Percentiles rank a stretch among this genome's conserved stretches.
These are phyloP conservation scores for Argynnis bischoffii DNA, from an alignment of 2,888 invertebrate genomes.

Conservation along the genomic window DNA sequence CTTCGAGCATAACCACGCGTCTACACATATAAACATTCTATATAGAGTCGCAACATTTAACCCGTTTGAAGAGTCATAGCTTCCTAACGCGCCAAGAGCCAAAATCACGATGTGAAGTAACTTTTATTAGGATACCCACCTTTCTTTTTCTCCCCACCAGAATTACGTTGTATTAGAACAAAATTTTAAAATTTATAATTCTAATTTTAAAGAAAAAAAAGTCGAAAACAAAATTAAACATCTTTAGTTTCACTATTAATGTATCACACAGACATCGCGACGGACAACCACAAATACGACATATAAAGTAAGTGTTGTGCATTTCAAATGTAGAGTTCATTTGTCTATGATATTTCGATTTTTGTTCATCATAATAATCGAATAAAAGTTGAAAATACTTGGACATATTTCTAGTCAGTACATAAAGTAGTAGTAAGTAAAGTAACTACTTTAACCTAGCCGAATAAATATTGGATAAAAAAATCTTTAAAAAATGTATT, in stretches of 20 bases:
- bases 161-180: conserved; percentile 49
- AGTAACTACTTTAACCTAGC: no score
- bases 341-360: conserved; percentile 11
- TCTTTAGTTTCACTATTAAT: conserved; percentile 49
- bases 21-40: conserved; percentile 51
- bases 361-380: neutral
- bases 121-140: conserved; percentile 50
- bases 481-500: no score
- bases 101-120: conserved; percentile 51
- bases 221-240: conserved; percentile 47
- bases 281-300: conserved; percentile 42
- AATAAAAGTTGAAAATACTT: no score
- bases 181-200: conserved; percentile 34
- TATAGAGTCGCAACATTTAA: conserved; percentile 42
- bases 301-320: conserved; percentile 26
- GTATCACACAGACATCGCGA: conserved; percentile 50
- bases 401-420: no score
- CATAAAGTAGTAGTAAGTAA: no score
- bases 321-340: neutral
- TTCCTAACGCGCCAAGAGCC: conserved; percentile 64
- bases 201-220: conserved; percentile 42
- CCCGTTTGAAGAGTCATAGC: conserved; percentile 45
- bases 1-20: conserved; percentile 69
- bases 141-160: conserved; percentile 57
- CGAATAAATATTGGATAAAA: no score